Conservation (phyloP, 2,113 vertebrate genomes). For the Stegastes partitus region DNA sequence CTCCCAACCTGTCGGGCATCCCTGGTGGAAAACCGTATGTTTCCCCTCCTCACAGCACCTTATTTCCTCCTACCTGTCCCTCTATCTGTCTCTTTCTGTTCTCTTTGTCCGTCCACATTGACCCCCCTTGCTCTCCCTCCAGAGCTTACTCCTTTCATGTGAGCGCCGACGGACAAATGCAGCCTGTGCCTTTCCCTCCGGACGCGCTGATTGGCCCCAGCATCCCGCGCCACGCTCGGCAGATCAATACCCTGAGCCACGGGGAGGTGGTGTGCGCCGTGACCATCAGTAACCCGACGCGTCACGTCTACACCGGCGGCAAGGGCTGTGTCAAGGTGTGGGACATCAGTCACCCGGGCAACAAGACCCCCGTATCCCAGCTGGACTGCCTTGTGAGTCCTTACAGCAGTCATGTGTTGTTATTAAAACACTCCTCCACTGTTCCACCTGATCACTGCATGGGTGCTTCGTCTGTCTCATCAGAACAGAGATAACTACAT, state of each 20-base stretch:
- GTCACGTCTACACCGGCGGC: slow-evolving; percentile 96
- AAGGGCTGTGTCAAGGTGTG: slow-evolving; percentile 98
- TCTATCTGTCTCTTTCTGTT: background rate
- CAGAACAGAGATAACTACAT: slow-evolving; percentile 99
- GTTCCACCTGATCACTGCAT: background rate
- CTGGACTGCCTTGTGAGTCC: slow-evolving; percentile 94
- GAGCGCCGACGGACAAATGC: slow-evolving; percentile 96
- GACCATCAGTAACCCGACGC: slow-evolving; percentile 97
- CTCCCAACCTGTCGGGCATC: slow-evolving; percentile 91
- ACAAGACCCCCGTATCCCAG: slow-evolving; percentile 97
- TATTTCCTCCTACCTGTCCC: background rate
- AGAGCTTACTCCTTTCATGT: slow-evolving; percentile 97
- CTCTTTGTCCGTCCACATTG: background rate
- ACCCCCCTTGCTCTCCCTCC: background rate
- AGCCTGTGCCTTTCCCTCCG: slow-evolving; percentile 96
- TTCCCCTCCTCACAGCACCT: background rate
- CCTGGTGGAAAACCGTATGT: slow-evolving; percentile 96
- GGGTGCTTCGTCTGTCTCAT: slow-evolving; percentile 33
- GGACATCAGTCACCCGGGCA: slow-evolving; percentile 98
- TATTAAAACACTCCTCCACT: background rate
- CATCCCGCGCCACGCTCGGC: slow-evolving; percentile 94
- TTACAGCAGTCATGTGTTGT: background rate
- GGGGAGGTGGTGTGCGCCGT: slow-evolving; percentile 97
- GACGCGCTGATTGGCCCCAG: slow-evolving; percentile 94
- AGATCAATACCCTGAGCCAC: slow-evolving; percentile 96